Evolutionary conservation across 2,888 invertebrate species (phyloP), one percentile per base, ranked within the genome.

Genomic region (Macrosoma leucophasiata): DNA sequence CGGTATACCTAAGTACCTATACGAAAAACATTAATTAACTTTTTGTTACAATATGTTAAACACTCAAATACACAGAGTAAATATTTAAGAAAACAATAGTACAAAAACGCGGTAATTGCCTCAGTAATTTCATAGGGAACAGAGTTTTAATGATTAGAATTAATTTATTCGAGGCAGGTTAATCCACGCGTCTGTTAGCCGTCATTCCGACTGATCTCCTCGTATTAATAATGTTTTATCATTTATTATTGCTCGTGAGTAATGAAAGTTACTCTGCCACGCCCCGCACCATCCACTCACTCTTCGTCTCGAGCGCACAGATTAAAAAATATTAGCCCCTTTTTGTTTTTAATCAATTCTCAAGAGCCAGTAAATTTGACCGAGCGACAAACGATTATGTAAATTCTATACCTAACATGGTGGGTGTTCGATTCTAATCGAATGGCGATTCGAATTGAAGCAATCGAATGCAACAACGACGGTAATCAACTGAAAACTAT

Each of bases 181-280:
- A 76, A 71, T 72, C 70, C 63, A 63, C 61, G 58, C 64, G 64
- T 62, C n/a, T n/a, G 69, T 50, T 55, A 52, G 56, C 55, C 62
- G 68, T 78, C 76, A 70, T 59, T 67, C 60, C 63, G 62, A 60
- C 58, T 71, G 76, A 79, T 81, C 76, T 68, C 67, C 54, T 58
- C 65, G 65, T 74, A 82, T 82, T 84, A 82, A 84, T 84, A 84
- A 84, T 84, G 81, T 81, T 77, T 82, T 84, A 84, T 84, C 81
- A 84, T 84, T 84, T 84, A 81, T 84, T 78, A 84, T 68, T 60
- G 63, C 62, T 60, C 56, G 59, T 81, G 82, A 82, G 82, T 84
- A 82, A 84, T 84, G 84, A 78, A 81, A 81, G 72, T 81, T 72
- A 70, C 67, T 58, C 70, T 46, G 71, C 69, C 79, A 77, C 82